These are phyloP conservation scores for Magallana gigas DNA, from an alignment of 1,140 invertebrate species.

Conservation along the genomic window DNA sequence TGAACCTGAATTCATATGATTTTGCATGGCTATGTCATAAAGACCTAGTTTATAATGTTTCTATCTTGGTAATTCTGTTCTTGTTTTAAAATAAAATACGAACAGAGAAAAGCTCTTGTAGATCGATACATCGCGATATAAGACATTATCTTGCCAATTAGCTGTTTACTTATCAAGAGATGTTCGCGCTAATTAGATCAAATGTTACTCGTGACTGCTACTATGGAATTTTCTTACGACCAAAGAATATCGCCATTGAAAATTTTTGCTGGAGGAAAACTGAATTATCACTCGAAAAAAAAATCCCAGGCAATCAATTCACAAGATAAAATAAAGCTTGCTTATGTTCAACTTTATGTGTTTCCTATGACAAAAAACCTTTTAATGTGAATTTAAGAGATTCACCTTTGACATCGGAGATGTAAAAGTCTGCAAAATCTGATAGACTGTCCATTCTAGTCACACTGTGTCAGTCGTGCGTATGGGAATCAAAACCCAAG, in stretches of 20 bases:
- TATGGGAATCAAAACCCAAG: constrained; percentile 11
- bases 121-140: constrained; percentile 18
- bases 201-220: constrained; percentile 13
- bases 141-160: constrained; percentile 24
- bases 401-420: background rate
- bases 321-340: background rate
- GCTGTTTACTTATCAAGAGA: constrained; percentile 8
- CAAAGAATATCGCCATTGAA: constrained; percentile 10
- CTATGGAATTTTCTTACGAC: background rate
- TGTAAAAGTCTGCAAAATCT: background rate
- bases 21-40: no score
- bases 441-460: background rate
- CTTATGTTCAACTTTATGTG: background rate
- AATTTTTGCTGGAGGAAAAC: background rate
- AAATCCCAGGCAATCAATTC: background rate
- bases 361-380: background rate
- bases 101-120: background rate
- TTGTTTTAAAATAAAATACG: background rate
- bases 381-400: background rate
- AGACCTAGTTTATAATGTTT: no score
- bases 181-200: constrained; percentile 23
- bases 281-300: background rate
- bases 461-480: background rate
- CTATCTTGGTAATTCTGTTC: no score
- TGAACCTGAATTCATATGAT: no score